Conservation (phyloP, 2,113 vertebrate species). For the Epinephelus cyanopodus region DNA sequence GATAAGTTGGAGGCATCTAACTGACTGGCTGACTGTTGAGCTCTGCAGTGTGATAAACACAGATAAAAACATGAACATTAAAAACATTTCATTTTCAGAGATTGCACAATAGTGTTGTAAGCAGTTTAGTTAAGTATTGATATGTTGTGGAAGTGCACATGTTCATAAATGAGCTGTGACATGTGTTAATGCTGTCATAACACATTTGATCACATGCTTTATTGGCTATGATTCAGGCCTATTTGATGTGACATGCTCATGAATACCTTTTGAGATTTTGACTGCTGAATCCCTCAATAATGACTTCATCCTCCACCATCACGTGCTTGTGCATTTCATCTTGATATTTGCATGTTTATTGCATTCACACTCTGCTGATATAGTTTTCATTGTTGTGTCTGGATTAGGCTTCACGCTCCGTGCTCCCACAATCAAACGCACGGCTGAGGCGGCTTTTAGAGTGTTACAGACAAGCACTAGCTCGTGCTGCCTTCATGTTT, state of each 20-base stretch:
- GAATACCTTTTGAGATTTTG: constrained; percentile 8
- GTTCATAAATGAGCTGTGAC: background rate
- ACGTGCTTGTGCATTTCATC: background rate
- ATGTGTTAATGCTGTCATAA: background rate
- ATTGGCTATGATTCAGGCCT: background rate
- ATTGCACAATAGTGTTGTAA: background rate
- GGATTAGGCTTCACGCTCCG: constrained; percentile 28
- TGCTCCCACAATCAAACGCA: constrained; percentile 46
- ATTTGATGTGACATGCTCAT: background rate
- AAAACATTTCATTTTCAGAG: background rate
- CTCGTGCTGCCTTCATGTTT: constrained; percentile 55
- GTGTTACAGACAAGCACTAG: constrained; percentile 52
- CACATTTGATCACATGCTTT: background rate
- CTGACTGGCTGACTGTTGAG: constrained; percentile 48
- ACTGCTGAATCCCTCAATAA: background rate
- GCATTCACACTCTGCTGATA: constrained; percentile 7
- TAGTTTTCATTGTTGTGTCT: constrained; percentile 47
- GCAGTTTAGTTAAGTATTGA: background rate
- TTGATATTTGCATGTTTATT: constrained; percentile 19
- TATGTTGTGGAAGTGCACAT: background rate
- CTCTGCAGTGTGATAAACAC: constrained; percentile 38
- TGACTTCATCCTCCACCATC: background rate
- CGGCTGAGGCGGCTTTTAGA: constrained; percentile 38
- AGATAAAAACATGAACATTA: background rate
- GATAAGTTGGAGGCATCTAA: constrained; percentile 61